phyloP scores from a whole-genome alignment of 2,797 vertebrate species.

The Setipinna tenuifilis region DNA sequence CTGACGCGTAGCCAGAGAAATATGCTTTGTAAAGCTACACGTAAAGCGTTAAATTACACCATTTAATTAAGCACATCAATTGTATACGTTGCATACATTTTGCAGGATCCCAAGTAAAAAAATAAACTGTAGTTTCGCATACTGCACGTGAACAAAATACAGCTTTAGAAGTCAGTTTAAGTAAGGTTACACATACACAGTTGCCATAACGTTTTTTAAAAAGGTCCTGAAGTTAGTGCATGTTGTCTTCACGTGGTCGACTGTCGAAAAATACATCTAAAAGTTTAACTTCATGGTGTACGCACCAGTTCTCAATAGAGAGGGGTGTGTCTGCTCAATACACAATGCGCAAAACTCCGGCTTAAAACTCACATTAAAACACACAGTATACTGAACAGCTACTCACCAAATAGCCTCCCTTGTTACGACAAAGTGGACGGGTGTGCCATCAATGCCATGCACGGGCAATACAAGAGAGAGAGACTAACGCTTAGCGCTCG shows the following conservation, averaged over 20 bases:
- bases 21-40: not conserved
- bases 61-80: not conserved
- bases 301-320: not conserved
- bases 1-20: not conserved
- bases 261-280: not conserved
- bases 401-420: constrained; percentile 10
- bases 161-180: no score
- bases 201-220: not conserved
- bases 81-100: not conserved
- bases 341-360: not conserved
- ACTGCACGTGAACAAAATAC: not conserved
- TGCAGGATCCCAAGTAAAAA: not conserved
- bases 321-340: not conserved
- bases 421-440: not conserved
- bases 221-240: not conserved
- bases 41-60: not conserved
- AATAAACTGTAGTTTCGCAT: no score
- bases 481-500: not conserved
- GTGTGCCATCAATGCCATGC: not conserved
- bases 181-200: not conserved
- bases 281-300: not conserved
- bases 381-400: not conserved
- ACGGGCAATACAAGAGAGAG: not conserved
- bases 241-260: not conserved
- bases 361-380: not conserved